Base-by-base conservation (phyloP, 2,113 vertebrate genomes). In the Perccottus glenii region DNA sequence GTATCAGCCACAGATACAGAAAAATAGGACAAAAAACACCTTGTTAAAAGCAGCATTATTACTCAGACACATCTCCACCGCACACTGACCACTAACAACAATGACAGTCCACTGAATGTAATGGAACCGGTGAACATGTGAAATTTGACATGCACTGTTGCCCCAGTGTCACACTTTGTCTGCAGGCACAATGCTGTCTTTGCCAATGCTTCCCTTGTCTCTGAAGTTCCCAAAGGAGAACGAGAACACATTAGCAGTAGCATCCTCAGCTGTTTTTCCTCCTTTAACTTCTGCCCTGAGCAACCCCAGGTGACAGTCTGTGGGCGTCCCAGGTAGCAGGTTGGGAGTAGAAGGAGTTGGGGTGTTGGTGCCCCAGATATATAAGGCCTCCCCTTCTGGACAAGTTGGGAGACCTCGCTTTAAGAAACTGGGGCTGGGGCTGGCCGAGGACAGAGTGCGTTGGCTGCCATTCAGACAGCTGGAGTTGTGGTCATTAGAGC, bases 401-500 rank as follows among this genome's bases (percentile, higher is more conserved):
- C 92, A 85, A 0, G 93, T 85, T 0, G 85, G 85, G 27, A 90
- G 91, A 58, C 88, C 87, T 71, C 90, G 92, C 85, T 84, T 92
- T 82, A 94, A 81, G 82, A 90, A 94, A 79, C 93, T 92, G 14
- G 2, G 95, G 91, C 88, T 94, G 60, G 90, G 91, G 57, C 85
- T 90, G 68, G 71, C 81, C 1, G 88, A 90, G 27, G 94, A 95
- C 2, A 96, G 89, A 14, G 95, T 97, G 62, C 93, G 93, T 91
- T 95, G 95, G 88, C 94, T 98, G 74, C 95, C 94, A 1, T 96
- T 96, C 67, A 96, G 80, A 85, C 94, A 96, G 82, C 92, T 81
- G 6, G 94, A 93, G 2, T 90, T 93, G 82, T 95, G 94, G 70
- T 93, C 94, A 49, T 91, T 59, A 0, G 95, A 97, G 81, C 94